Percentiles rank a stretch among this genome's conserved stretches.
Evolutionary conservation across 1,140 invertebrate species (phyloP).

Genomic region (Saccostrea cuccullata): DNA sequence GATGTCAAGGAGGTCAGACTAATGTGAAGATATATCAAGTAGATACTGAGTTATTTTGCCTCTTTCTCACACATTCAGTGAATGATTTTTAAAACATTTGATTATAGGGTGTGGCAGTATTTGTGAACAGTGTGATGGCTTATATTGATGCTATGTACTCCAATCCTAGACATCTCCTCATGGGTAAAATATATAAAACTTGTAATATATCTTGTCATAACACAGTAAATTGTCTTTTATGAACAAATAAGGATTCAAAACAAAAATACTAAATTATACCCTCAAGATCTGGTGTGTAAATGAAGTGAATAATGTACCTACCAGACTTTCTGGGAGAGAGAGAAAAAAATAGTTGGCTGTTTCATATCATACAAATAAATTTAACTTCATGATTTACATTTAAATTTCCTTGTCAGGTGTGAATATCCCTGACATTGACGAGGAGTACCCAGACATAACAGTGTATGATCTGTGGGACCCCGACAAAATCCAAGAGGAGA

Average conservation of each 20-base stretch:
- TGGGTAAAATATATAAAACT: conserved; percentile 53
- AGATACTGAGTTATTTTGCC: not conserved
- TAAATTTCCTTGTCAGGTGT: conserved; percentile 50
- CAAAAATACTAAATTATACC: no score
- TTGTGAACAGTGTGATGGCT: conserved; percentile 71
- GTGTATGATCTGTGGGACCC: conserved; percentile 68
- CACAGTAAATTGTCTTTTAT: no score
- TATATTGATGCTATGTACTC: conserved; percentile 66
- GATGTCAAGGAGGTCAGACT: conserved; percentile 65
- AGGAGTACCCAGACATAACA: conserved; percentile 45
- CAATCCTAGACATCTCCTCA: conserved; percentile 57
- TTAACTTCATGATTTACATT: not conserved
- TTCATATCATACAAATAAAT: not conserved
- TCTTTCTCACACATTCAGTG: not conserved
- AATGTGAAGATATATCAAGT: not conserved
- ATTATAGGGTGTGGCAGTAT: conserved; percentile 70
- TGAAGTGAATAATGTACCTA: no score
- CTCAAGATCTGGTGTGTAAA: no score
- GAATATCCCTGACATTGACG: conserved; percentile 57
- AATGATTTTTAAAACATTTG: not conserved
- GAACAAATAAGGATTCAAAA: no score
- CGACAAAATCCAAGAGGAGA: conserved; percentile 64
- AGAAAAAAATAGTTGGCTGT: not conserved
- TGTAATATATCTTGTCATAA: no score
- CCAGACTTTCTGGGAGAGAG: no score